Evolutionary conservation across 1,140 invertebrate genomes (phyloP).

Genomic region (Stratiolaelaps scimitus): DNA sequence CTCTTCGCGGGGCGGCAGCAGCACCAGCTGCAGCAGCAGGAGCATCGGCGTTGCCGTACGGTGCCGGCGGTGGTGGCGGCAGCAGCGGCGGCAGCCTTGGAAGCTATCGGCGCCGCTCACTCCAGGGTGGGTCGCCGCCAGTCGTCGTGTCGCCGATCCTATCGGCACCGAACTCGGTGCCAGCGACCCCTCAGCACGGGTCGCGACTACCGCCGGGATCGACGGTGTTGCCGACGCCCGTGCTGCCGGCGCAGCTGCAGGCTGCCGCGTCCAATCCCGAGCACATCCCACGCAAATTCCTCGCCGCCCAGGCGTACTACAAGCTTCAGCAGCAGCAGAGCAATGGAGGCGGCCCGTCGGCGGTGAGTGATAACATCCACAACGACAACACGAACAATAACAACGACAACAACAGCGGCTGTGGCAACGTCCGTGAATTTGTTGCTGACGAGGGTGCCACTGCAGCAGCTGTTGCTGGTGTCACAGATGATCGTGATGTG

Average conservation of each 20-base stretch:
- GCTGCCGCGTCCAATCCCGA: constrained; percentile 3
- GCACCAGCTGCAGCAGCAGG: too few species aligned
- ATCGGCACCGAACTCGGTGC: constrained; percentile 17
- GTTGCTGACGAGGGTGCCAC: too few species aligned
- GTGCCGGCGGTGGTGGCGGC: too few species aligned
- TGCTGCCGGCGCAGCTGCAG: not conserved
- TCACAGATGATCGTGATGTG: too few species aligned
- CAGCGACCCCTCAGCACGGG: constrained; percentile 18
- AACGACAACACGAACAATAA: too few species aligned
- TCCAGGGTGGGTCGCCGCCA: constrained; percentile 9
- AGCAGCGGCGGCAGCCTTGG: not conserved
- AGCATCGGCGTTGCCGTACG: too few species aligned
- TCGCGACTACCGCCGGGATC: constrained; percentile 2
- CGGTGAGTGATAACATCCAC: constrained; percentile 20
- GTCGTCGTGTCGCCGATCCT: constrained; percentile 10
- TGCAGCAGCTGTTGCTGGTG: too few species aligned
- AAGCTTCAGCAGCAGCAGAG: constrained; percentile 24
- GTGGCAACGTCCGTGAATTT: too few species aligned
- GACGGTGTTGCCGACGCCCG: constrained; percentile 17
- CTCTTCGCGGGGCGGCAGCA: too few species aligned
- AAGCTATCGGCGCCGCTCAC: not conserved
- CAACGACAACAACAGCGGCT: too few species aligned
- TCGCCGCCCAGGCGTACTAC: constrained; percentile 24
- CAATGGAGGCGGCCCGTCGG: constrained; percentile 1
- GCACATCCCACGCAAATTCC: constrained; percentile 14